phyloP scores from a whole-genome alignment of 2,113 vertebrate species.

The Piprites chloris region DNA sequence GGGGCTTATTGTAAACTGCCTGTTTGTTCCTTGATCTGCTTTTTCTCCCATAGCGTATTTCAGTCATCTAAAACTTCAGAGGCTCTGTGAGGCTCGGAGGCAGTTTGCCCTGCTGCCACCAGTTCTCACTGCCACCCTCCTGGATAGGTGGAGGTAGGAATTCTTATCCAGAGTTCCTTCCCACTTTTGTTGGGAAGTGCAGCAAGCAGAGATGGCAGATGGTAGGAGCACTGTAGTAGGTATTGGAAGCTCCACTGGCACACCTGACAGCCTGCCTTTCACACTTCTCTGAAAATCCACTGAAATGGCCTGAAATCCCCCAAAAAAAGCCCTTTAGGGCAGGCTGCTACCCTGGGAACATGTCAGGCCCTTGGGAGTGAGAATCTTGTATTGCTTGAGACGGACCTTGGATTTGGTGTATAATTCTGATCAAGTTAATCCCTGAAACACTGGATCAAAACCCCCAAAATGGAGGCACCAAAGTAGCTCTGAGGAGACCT shows the following conservation, averaged over 20 bases:
- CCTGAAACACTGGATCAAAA: not conserved
- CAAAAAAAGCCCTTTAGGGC: not conserved
- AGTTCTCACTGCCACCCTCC: not conserved
- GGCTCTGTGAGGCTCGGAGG: not conserved
- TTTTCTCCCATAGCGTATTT: not conserved
- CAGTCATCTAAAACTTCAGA: not conserved
- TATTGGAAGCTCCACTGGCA: not conserved
- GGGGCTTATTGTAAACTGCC: not conserved
- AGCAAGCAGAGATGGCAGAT: not conserved
- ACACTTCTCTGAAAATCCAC: not conserved
- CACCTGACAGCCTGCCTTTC: not conserved
- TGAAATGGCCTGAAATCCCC: not conserved
- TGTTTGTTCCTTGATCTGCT: not conserved
- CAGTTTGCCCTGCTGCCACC: not conserved
- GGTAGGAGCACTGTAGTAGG: not conserved
- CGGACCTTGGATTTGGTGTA: rapidly evolving
- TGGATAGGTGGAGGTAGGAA: not conserved
- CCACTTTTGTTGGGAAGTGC: not conserved
- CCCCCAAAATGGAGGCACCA: not conserved
- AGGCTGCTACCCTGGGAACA: not conserved
- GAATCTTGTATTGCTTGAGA: not conserved
- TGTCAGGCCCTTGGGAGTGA: not conserved
- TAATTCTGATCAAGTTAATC: not conserved
- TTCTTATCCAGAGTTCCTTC: not conserved
- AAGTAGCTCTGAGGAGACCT: not conserved